Evolutionary conservation across 2,113 vertebrate genomes (phyloP).

Genomic region (Scortum barcoo): DNA sequence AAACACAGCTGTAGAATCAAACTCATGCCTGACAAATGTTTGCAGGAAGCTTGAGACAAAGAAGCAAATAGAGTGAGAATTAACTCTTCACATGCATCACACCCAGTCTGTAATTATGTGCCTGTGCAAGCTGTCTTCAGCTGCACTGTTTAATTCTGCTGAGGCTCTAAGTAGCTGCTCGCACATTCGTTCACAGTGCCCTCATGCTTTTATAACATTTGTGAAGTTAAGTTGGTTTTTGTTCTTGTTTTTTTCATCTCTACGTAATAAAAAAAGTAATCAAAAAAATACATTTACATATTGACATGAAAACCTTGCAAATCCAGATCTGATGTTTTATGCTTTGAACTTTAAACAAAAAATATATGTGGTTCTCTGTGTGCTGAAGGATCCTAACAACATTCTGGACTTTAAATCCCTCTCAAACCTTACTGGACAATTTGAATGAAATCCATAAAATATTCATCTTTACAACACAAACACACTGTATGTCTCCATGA

Average conservation of each 20-base stretch:
- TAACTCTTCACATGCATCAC: slow-evolving; percentile 51
- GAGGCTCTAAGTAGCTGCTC: slow-evolving; percentile 6
- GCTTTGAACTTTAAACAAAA: neutral
- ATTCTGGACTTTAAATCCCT: neutral
- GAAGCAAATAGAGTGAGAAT: slow-evolving; percentile 31
- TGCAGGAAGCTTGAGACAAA: slow-evolving; percentile 53
- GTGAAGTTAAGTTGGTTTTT: neutral
- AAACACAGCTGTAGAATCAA: slow-evolving; percentile 46
- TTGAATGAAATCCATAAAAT: slow-evolving; percentile 8
- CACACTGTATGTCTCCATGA: slow-evolving; percentile 30
- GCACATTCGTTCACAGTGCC: slow-evolving; percentile 13
- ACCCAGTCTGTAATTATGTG: slow-evolving; percentile 4
- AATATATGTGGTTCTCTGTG: neutral
- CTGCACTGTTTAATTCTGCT: slow-evolving; percentile 18
- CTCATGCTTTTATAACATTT: slow-evolving; percentile 21
- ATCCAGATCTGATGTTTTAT: neutral
- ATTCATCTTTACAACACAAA: slow-evolving; percentile 29
- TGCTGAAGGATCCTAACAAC: neutral
- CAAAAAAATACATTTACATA: neutral
- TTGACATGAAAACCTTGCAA: neutral
- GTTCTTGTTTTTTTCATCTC: slow-evolving; percentile 10
- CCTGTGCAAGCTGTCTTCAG: neutral
- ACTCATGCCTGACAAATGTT: slow-evolving; percentile 43
- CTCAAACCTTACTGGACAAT: neutral
- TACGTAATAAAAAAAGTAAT: slow-evolving; percentile 5